These are phyloP conservation scores for Mimumesa dahlbomi DNA, from an alignment of 2,888 invertebrate genomes.

Conservation along the genomic window DNA sequence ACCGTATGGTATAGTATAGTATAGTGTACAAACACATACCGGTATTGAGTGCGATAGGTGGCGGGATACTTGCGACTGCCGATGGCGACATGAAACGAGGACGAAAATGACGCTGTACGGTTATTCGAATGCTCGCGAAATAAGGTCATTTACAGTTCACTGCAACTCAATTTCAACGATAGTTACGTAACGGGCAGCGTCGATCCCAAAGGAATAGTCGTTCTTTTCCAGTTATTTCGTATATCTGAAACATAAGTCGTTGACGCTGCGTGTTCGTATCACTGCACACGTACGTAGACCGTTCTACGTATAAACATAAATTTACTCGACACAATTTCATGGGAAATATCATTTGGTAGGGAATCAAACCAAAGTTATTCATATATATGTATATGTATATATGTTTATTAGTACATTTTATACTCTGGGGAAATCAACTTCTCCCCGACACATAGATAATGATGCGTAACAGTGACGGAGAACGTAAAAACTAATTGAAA, in stretches of 20 bases:
- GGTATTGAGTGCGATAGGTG: constrained; percentile 9
- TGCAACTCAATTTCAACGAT: constrained; percentile 70
- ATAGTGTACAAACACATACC: not conserved
- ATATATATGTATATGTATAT: not conserved
- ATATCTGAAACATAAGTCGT: constrained; percentile 3
- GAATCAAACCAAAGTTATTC: constrained; percentile 14
- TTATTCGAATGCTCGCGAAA: constrained; percentile 52
- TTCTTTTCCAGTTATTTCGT: constrained; percentile 53
- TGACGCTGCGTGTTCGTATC: not conserved
- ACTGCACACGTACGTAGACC: not conserved
- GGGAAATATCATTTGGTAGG: not conserved
- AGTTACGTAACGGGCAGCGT: constrained; percentile 62
- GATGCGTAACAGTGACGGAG: no score
- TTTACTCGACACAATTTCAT: no score
- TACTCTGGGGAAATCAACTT: not conserved
- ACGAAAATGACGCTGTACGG: constrained; percentile 45
- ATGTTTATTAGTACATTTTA: no score
- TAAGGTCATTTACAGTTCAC: constrained; percentile 71
- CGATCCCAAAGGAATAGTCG: constrained; percentile 51
- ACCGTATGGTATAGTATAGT: no score
- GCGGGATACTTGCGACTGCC: constrained; percentile 25
- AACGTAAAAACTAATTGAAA: no score
- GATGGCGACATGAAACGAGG: constrained; percentile 32
- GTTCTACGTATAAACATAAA: no score
- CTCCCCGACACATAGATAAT: no score